phyloP scores from a whole-genome alignment of 2,888 invertebrate species.

The Acanthococcus lagerstroemiae region DNA sequence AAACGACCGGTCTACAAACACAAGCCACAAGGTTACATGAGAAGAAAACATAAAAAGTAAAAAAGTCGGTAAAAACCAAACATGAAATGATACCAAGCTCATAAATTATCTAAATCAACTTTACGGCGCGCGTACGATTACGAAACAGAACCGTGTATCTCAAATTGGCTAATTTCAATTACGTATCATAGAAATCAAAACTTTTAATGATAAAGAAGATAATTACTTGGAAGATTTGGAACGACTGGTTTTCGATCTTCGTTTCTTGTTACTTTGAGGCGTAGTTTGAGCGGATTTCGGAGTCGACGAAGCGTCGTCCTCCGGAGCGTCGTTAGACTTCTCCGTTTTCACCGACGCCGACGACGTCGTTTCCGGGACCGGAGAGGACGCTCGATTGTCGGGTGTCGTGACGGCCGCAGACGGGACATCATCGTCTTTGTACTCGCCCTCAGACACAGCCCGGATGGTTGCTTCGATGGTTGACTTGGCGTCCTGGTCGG shows the following conservation, averaged over 20 bases:
- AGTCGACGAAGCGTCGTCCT: constrained; percentile 1
- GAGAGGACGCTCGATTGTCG: not conserved
- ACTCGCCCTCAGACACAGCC: not conserved
- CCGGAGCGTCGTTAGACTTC: constrained; percentile 3
- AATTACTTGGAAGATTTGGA: constrained; percentile 16
- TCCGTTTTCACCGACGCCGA: constrained; percentile 9
- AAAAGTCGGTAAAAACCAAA: no score
- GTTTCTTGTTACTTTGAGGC: constrained; percentile 16
- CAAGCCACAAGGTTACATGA: not conserved
- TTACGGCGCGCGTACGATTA: no score
- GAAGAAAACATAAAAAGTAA: not conserved
- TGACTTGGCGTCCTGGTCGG: constrained; percentile 7
- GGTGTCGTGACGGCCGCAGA: not conserved
- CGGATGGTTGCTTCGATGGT: not conserved
- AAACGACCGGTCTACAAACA: constrained; percentile 5
- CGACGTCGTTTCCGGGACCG: not conserved
- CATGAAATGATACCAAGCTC: no score
- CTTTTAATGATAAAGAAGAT: no score
- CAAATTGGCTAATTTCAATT: no score
- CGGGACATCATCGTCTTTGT: not conserved
- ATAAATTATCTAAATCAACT: no score
- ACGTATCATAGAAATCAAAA: no score
- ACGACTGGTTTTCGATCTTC: constrained; percentile 13
- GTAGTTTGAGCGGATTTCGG: constrained; percentile 18
- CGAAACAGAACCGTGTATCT: no score